phyloP scores from a whole-genome alignment of 2,888 invertebrate genomes.

The Zygaena filipendulae region DNA sequence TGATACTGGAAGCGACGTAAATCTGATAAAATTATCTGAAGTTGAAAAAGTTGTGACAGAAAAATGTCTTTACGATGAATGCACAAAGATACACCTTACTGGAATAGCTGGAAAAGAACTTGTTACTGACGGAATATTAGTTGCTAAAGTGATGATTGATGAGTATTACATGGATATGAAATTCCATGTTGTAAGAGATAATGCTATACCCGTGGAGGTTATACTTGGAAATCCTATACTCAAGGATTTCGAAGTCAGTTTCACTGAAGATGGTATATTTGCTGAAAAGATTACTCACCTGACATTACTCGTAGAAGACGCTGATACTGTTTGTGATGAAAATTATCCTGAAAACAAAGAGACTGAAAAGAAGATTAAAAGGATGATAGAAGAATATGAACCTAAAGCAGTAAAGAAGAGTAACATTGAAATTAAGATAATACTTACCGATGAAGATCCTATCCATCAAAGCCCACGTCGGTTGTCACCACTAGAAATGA shows the following conservation, averaged over 20 bases:
- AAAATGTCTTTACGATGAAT: too few species aligned
- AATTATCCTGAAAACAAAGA: too few species aligned
- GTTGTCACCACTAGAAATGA: conserved; percentile 8
- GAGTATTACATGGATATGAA: conserved; percentile 5
- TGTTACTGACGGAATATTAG: conserved; percentile 12
- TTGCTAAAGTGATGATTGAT: conserved; percentile 13
- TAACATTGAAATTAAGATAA: conserved; percentile 10
- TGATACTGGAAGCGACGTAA: conserved; percentile 17
- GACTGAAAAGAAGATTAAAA: too few species aligned
- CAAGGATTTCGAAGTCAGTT: conserved; percentile 14
- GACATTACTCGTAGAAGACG: too few species aligned
- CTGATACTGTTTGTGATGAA: conserved; percentile 3
- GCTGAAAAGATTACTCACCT: conserved; percentile 10
- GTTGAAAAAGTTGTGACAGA: conserved; percentile 3
- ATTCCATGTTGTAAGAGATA: conserved; percentile 14
- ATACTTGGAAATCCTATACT: conserved; percentile 17
- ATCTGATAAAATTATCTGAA: conserved; percentile 11
- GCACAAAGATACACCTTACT: too few species aligned
- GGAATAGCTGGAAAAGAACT: conserved; percentile 13
- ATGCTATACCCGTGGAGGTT: conserved; percentile 11
- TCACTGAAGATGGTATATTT: conserved; percentile 7
- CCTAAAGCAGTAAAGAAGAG: conserved; percentile 6
- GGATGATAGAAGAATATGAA: conserved; percentile 7
- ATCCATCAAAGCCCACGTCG: conserved; percentile 9
- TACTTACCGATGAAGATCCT: conserved; percentile 9